Conservation (phyloP, 1,140 invertebrate species). For the Drosophila suzukii region DNA sequence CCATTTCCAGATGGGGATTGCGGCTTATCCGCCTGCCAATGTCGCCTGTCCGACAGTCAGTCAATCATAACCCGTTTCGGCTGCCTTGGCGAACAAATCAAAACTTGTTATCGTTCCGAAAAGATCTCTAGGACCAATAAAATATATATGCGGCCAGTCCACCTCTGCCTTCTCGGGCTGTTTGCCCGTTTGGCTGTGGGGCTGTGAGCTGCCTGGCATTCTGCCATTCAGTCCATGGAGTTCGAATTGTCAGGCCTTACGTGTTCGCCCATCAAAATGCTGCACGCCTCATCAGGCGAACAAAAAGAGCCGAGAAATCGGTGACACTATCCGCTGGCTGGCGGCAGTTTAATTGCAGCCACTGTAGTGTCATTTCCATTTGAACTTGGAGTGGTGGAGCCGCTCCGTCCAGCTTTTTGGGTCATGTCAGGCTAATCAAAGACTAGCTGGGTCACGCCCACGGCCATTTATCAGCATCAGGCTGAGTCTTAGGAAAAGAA, state of each 20-base stretch:
- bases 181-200: too few species aligned
- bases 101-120: conserved; percentile 77
- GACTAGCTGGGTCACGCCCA: conserved; percentile 67
- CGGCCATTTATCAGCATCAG: conserved; percentile 74
- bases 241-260: conserved; percentile 68
- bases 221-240: conserved; percentile 5
- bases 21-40: conserved; percentile 70
- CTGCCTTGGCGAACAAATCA: conserved; percentile 75
- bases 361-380: conserved; percentile 73
- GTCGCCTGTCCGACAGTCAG: conserved; percentile 63
- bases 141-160: conserved; percentile 58
- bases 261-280: conserved; percentile 77
- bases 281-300: conserved; percentile 67
- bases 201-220: not conserved
- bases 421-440: conserved; percentile 77
- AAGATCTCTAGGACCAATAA: conserved; percentile 77
- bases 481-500: conserved; percentile 5
- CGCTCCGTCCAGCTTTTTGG: conserved; percentile 52
- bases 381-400: conserved; percentile 65
- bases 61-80: conserved; percentile 82
- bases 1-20: conserved; percentile 21
- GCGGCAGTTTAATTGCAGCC: conserved; percentile 73
- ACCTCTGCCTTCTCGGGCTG: conserved; percentile 30
- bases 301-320: conserved; percentile 6
- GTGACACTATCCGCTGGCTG: conserved; percentile 24